Evolutionary conservation across 2,888 invertebrate species (phyloP).

Genomic region (Zygaena filipendulae): DNA sequence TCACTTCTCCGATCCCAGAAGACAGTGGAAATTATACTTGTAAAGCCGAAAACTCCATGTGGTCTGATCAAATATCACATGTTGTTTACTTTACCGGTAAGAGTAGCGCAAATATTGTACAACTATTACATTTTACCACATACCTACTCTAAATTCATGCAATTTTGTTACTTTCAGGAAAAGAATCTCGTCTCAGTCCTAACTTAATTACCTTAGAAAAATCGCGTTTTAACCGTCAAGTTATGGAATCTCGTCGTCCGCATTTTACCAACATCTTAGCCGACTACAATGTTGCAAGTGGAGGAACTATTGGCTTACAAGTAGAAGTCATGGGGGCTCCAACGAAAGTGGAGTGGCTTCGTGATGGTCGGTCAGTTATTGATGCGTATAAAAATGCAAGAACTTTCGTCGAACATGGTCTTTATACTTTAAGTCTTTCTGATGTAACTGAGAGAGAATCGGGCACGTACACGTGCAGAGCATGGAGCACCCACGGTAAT

Average conservation of each 20-base stretch:
- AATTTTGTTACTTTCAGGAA: conserved; percentile 35
- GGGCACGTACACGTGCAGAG: conserved; percentile 81
- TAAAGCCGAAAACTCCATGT: conserved; percentile 77
- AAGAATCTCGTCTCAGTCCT: conserved; percentile 32
- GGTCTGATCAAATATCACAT: conserved; percentile 80
- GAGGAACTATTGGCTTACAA: conserved; percentile 85
- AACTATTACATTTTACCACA: too few relatives aligned
- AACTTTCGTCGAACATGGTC: conserved; percentile 73
- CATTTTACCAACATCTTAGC: conserved; percentile 75
- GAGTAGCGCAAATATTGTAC: too few relatives aligned
- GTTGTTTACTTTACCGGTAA: conserved; percentile 75
- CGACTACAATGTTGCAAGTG: conserved; percentile 78
- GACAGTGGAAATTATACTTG: conserved; percentile 83
- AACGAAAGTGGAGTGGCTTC: conserved; percentile 81
- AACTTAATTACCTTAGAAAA: conserved; percentile 40
- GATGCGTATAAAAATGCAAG: conserved; percentile 71
- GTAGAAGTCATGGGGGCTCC: conserved; percentile 80
- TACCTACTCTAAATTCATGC: too few relatives aligned
- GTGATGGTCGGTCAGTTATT: conserved; percentile 69
- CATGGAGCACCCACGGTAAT: conserved; percentile 77
- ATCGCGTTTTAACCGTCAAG: conserved; percentile 38
- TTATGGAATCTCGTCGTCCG: conserved; percentile 69
- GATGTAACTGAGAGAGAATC: conserved; percentile 79
- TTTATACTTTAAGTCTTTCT: conserved; percentile 79
- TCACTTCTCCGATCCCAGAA: conserved; percentile 71